phyloP scores from a whole-genome alignment of 2,888 invertebrate genomes.

The Sepiola atlantica region DNA sequence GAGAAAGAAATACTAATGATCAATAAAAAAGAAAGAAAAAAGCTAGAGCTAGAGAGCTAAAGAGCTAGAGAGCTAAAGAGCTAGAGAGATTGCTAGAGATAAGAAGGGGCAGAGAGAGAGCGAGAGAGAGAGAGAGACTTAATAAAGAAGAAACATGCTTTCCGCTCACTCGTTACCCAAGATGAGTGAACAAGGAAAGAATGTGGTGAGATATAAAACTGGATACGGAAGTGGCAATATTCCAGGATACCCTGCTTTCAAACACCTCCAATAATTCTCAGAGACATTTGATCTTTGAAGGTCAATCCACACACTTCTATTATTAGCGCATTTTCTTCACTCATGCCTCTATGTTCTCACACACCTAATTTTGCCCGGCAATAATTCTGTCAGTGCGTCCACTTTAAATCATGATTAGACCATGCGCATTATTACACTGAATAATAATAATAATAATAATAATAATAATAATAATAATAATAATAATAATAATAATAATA shows the following conservation, averaged over 20 bases:
- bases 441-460: not conserved
- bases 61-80: no score
- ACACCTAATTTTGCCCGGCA: not conserved
- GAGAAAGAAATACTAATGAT: no score
- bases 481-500: no score
- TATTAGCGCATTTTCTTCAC: not conserved
- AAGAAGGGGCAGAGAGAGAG: not conserved
- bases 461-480: no score
- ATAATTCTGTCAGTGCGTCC: not conserved
- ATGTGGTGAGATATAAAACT: not conserved
- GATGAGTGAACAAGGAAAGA: not conserved
- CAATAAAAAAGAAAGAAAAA: no score
- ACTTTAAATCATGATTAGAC: not conserved
- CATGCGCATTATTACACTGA: not conserved
- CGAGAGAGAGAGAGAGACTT: not conserved
- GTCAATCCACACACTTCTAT: not conserved
- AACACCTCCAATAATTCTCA: not conserved
- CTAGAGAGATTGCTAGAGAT: no score
- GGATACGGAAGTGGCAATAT: slow-evolving; percentile 11
- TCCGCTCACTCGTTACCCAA: not conserved
- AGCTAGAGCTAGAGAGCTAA: no score
- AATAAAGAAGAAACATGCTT: not conserved
- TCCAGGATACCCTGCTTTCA: not conserved
- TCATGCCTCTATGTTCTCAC: not conserved
- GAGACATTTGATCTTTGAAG: not conserved